A percentile compares a stretch with the other conserved stretches of the same genome.
Conservation (phyloP, 2,113 vertebrate species). For the Pseudopodoces humilis region DNA sequence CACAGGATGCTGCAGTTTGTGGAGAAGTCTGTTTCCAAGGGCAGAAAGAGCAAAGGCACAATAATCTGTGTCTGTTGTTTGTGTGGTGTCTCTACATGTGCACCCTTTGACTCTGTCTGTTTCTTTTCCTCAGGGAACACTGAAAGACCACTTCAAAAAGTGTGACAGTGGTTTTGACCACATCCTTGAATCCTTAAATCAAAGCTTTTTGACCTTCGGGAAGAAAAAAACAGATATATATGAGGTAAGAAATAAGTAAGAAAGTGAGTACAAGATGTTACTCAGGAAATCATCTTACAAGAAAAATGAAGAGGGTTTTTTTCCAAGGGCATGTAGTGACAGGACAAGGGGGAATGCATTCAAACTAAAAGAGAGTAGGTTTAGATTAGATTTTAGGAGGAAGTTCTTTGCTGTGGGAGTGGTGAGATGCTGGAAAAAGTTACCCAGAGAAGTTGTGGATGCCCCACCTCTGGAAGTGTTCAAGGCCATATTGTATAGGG, state of each 20-base stretch:
- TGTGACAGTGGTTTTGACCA: background rate
- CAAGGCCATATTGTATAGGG: background rate
- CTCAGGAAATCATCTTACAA: background rate
- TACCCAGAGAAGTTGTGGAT: background rate
- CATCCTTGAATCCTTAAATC: slow-evolving; percentile 42
- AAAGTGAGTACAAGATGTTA: background rate
- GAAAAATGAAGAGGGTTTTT: background rate
- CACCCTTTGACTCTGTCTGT: background rate
- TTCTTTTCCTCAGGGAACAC: slow-evolving; percentile 25
- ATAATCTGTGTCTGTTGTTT: background rate
- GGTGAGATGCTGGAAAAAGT: background rate
- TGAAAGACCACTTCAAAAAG: slow-evolving; percentile 58
- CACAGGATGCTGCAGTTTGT: background rate
- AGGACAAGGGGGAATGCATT: background rate
- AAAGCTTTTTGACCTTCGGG: slow-evolving; percentile 39
- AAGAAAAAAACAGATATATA: background rate
- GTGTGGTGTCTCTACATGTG: background rate
- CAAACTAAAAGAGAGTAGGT: background rate
- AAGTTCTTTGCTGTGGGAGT: background rate
- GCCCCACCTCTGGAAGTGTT: background rate
- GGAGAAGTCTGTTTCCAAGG: background rate
- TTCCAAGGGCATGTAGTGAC: background rate
- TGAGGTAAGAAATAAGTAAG: slow-evolving; percentile 33
- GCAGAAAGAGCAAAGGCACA: background rate
- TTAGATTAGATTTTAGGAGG: background rate